Evolutionary conservation across 2,113 vertebrate species (phyloP).

Genomic region (Rhipidura dahli): DNA sequence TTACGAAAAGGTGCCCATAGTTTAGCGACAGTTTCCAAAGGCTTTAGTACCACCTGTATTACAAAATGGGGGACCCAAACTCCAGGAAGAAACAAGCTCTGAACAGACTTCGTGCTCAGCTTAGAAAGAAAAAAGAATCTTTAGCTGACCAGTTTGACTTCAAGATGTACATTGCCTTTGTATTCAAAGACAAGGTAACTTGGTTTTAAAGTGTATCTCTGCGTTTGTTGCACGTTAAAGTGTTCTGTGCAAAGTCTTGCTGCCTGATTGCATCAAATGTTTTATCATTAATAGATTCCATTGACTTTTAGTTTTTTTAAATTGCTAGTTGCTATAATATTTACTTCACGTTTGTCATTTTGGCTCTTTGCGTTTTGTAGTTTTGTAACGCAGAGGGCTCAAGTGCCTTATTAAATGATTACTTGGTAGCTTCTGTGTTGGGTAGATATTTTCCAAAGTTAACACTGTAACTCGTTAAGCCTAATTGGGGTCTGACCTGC

Average conservation of each 20-base stretch:
- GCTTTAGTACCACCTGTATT: conserved; percentile 82
- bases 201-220: not conserved
- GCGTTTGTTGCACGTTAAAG: not conserved
- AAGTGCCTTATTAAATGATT: not conserved
- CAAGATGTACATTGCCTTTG: conserved; percentile 99
- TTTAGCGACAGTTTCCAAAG: conserved; percentile 79
- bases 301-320: not conserved
- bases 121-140: conserved; percentile 99
- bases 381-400: not conserved
- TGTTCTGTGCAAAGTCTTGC: not conserved
- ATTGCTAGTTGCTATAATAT: not conserved
- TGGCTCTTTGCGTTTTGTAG: not conserved
- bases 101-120: conserved; percentile 99
- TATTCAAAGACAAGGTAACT: conserved; percentile 99
- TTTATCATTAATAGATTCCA: not conserved
- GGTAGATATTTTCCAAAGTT: not conserved
- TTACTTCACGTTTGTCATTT: not conserved
- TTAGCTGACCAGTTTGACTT: conserved; percentile 99
- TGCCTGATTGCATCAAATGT: not conserved
- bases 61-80: conserved; percentile 98
- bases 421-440: not conserved
- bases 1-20: conserved; percentile 79
- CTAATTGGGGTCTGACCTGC: not conserved
- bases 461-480: not conserved
- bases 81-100: conserved; percentile 98